These are phyloP conservation scores for Periophthalmodon schlosseri DNA, from an alignment of 2,113 vertebrate species.

Conservation along the genomic window DNA sequence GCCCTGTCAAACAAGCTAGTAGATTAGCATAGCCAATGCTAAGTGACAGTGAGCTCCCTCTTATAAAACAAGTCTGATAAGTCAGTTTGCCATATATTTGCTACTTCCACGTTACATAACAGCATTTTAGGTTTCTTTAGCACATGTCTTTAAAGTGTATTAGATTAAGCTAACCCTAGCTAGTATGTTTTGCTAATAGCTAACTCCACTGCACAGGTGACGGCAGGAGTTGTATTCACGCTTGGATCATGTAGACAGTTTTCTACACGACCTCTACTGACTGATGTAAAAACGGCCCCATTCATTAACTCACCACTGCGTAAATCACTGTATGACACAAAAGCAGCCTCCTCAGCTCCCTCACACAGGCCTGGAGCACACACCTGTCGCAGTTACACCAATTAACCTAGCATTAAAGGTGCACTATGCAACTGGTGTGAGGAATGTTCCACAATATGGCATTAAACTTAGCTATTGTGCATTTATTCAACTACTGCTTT, in stretches of 20 bases:
- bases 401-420: background rate
- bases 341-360: background rate
- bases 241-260: too few species aligned
- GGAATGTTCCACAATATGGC: background rate
- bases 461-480: background rate
- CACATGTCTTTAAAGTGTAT: background rate
- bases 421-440: background rate
- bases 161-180: background rate
- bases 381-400: background rate
- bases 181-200: conserved; percentile 24
- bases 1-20: conserved; percentile 48
- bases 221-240: conserved; percentile 19
- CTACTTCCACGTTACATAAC: background rate
- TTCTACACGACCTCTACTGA: too few species aligned
- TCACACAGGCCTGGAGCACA: background rate
- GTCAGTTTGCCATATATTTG: background rate
- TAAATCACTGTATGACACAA: too few species aligned
- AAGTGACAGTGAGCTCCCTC: conserved; percentile 39
- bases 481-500: background rate
- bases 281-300: background rate
- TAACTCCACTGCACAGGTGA: conserved; percentile 39
- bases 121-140: background rate
- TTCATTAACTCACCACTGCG: background rate
- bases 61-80: conserved; percentile 3
- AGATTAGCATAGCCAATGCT: conserved; percentile 45